Evolutionary conservation across 1,140 invertebrate species (phyloP).

Genomic region (Nomia melanderi): DNA sequence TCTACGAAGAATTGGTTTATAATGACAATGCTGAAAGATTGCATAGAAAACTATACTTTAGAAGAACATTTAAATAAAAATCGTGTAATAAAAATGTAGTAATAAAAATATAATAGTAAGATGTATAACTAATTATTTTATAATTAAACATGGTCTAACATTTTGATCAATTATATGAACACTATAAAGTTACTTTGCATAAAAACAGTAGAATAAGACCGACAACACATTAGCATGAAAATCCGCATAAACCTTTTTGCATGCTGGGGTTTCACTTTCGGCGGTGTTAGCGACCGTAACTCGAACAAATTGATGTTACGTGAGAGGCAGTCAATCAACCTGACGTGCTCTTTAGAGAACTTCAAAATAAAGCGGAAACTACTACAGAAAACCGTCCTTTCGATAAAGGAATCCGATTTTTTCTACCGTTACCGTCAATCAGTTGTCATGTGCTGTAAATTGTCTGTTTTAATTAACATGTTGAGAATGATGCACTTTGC

Average conservation of each 20-base stretch:
- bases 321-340: constrained; percentile 54
- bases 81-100: no score
- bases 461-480: neutral
- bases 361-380: neutral
- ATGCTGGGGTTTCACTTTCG: constrained; percentile 61
- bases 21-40: no score
- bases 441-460: neutral
- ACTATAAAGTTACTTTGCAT: neutral
- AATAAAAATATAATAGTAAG: no score
- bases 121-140: no score
- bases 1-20: no score
- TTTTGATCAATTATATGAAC: neutral
- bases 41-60: no score
- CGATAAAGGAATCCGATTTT: constrained; percentile 1
- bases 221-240: constrained; percentile 45
- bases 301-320: constrained; percentile 61
- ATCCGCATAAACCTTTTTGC: constrained; percentile 53
- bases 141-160: no score
- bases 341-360: constrained; percentile 29
- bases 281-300: constrained; percentile 56
- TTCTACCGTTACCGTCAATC: neutral
- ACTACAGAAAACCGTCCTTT: neutral
- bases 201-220: constrained; percentile 28
- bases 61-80: no score
- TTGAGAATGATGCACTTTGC: neutral